These are phyloP conservation scores for Podarcis muralis DNA, from an alignment of 2,113 vertebrate species.

Conservation along the genomic window DNA sequence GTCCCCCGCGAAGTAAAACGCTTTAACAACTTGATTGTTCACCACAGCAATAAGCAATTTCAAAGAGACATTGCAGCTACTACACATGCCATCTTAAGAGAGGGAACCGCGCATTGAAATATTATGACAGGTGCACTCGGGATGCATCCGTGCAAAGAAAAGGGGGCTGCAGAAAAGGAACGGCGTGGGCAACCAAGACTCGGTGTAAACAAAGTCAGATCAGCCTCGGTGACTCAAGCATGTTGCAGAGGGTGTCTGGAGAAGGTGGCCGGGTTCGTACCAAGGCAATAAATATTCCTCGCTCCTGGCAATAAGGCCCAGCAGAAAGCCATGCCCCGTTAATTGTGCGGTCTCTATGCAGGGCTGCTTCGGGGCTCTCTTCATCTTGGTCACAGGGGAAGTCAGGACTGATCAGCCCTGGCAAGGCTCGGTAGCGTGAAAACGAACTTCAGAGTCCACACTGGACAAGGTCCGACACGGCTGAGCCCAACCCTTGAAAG, in stretches of 20 bases:
- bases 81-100: accelerated
- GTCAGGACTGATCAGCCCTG: not conserved
- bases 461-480: not conserved
- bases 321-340: no score
- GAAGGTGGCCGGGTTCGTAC: no score
- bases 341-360: no score
- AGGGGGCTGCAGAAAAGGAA: not conserved
- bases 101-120: not conserved
- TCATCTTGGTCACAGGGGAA: no score
- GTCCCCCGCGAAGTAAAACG: not conserved
- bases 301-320: no score
- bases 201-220: not conserved
- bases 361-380: no score
- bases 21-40: not conserved
- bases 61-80: not conserved
- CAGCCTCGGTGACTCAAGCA: no score
- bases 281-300: no score
- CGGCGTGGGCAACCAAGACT: not conserved
- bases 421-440: not conserved
- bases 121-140: accelerated
- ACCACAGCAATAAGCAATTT: accelerated
- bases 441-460: not conserved
- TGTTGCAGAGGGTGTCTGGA: no score
- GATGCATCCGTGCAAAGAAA: slow-evolving; percentile 22
- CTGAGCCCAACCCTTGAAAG: not conserved